A percentile compares a stretch with the other conserved stretches of the same genome.
Evolutionary conservation across 1,140 invertebrate genomes (phyloP).

Genomic region (Grapholita molesta): DNA sequence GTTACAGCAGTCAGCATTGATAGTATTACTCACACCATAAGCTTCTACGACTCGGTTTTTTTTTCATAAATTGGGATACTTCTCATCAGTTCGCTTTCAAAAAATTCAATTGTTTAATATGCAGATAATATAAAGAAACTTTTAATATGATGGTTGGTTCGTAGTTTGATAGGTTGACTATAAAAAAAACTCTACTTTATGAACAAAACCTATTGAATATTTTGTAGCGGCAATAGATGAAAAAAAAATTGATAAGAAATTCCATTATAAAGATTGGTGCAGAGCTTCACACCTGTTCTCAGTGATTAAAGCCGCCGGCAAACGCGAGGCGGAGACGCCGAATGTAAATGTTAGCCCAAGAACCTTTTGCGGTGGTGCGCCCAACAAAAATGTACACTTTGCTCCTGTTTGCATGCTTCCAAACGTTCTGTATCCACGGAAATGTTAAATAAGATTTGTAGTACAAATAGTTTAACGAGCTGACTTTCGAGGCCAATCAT

Average conservation of each 20-base stretch:
- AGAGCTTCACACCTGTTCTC: constrained; percentile 60
- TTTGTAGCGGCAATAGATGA: constrained; percentile 11
- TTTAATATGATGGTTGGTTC: too few relatives aligned
- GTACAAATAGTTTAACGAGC: constrained; percentile 28
- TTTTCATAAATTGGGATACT: too few relatives aligned
- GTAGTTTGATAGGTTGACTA: too few relatives aligned
- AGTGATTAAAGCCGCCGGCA: constrained; percentile 70
- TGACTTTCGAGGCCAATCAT: constrained; percentile 14
- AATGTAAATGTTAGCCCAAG: constrained; percentile 66
- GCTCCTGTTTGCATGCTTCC: constrained; percentile 35
- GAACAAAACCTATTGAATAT: too few relatives aligned
- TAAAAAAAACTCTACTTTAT: too few relatives aligned
- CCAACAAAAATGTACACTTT: constrained; percentile 57
- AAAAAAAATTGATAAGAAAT: constrained; percentile 52
- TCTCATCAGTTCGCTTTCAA: too few relatives aligned
- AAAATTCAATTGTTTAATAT: too few relatives aligned
- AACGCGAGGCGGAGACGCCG: constrained; percentile 40
- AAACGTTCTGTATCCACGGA: constrained; percentile 24
- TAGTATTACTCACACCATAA: too few relatives aligned
- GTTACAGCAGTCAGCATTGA: too few relatives aligned
- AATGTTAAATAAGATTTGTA: constrained; percentile 36
- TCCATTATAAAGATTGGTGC: constrained; percentile 67
- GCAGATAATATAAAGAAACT: too few relatives aligned
- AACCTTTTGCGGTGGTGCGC: constrained; percentile 56
- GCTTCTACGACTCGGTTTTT: too few relatives aligned